A percentile compares a stretch with the other conserved stretches of the same genome.
phyloP scores from a whole-genome alignment of 37 sponge, comb jelly and placozoan species.

The Oopsacas minuta region DNA sequence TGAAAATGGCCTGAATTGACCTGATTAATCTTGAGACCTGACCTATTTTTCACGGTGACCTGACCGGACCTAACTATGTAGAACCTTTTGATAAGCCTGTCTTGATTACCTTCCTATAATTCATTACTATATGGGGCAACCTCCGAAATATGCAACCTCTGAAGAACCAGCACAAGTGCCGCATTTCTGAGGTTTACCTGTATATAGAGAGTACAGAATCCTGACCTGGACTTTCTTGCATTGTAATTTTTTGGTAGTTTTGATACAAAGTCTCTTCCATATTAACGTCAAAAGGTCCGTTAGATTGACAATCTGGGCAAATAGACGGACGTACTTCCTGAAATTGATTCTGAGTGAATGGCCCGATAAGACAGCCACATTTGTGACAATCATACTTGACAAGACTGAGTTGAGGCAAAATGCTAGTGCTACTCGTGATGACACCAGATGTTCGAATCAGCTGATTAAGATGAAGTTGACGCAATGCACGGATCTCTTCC shows the following conservation, averaged over 20 bases:
- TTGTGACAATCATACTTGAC: slow-evolving; percentile 91
- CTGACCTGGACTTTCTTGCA: slow-evolving; percentile 90
- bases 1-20: too few relatives aligned
- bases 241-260: slow-evolving; percentile 95
- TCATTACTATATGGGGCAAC: too few relatives aligned
- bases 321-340: slow-evolving; percentile 88
- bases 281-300: slow-evolving; percentile 97
- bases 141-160: not conserved
- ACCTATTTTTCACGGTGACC: too few relatives aligned
- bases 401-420: slow-evolving; percentile 93
- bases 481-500: slow-evolving; percentile 89
- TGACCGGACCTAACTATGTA: too few relatives aligned
- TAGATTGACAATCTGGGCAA: slow-evolving; percentile 96
- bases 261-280: slow-evolving; percentile 98
- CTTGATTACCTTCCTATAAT: too few relatives aligned
- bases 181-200: too few relatives aligned
- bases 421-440: slow-evolving; percentile 79
- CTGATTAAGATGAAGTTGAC: slow-evolving; percentile 96
- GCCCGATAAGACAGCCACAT: slow-evolving; percentile 82
- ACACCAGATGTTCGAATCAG: slow-evolving; percentile 87
- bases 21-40: too few relatives aligned
- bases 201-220: too few relatives aligned
- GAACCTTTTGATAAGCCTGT: too few relatives aligned
- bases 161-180: too few relatives aligned
- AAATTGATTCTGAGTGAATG: slow-evolving; percentile 82